Evolutionary conservation across 2,888 invertebrate genomes (phyloP).

Genomic region (Trichogramma evanescens): DNA sequence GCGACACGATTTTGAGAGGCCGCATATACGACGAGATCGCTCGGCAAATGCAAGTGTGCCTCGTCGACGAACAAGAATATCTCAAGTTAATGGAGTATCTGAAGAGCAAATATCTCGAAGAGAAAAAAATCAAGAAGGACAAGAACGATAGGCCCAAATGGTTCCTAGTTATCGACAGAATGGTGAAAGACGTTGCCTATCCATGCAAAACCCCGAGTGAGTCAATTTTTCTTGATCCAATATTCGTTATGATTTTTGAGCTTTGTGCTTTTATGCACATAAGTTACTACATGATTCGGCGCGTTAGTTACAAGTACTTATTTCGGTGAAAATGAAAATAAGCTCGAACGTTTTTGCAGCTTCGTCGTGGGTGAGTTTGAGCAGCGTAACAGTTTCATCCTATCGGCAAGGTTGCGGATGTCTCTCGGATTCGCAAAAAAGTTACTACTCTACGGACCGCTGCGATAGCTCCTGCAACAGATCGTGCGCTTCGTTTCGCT

Average conservation of each 20-base stretch:
- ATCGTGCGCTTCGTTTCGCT: too few species aligned
- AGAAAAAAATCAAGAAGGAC: neutral
- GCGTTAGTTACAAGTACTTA: neutral
- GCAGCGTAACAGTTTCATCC: too few species aligned
- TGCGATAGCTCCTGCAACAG: too few species aligned
- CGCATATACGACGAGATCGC: constrained; percentile 13
- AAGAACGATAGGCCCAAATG: neutral
- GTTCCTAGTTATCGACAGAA: constrained; percentile 1
- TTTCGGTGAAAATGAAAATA: neutral
- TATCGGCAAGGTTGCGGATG: too few species aligned
- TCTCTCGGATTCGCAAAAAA: too few species aligned
- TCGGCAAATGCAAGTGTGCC: constrained; percentile 5
- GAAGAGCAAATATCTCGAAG: constrained; percentile 9
- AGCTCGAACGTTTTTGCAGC: neutral
- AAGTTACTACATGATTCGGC: neutral
- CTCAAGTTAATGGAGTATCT: constrained; percentile 9
- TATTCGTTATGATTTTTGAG: too few species aligned
- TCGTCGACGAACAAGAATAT: constrained; percentile 7
- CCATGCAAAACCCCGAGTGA: too few species aligned
- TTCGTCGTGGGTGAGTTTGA: neutral
- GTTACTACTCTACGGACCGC: too few species aligned
- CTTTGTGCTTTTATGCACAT: neutral
- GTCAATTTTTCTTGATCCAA: too few species aligned
- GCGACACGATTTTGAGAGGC: neutral
- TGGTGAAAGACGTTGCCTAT: neutral